Percentiles rank a stretch among this genome's conserved stretches.
These are phyloP conservation scores for Spodoptera frugiperda DNA, from an alignment of 1,140 invertebrate genomes.

Conservation along the genomic window DNA sequence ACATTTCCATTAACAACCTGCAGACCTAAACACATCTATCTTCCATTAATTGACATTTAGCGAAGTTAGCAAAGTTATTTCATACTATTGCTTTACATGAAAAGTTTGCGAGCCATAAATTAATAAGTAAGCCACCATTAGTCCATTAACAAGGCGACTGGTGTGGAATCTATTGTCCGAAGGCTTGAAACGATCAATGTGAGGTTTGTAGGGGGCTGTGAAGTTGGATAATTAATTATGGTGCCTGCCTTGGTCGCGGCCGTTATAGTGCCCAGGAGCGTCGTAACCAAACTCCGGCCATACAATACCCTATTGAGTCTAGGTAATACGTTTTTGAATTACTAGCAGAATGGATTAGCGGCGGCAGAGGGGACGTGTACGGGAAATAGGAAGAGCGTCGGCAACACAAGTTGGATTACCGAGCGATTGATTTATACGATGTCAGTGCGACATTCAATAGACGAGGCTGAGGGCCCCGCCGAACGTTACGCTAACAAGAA, in stretches of 20 bases:
- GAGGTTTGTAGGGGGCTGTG: slow-evolving; percentile 45
- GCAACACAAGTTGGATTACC: slow-evolving; percentile 40
- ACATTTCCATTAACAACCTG: not conserved
- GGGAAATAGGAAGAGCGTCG: slow-evolving; percentile 39
- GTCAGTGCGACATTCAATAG: slow-evolving; percentile 3
- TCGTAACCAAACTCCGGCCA: slow-evolving; percentile 56
- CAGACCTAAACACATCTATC: slow-evolving; percentile 8
- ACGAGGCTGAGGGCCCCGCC: not conserved
- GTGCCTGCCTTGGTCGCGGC: slow-evolving; percentile 52
- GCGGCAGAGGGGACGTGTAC: slow-evolving; percentile 7
- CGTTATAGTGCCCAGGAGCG: slow-evolving; percentile 66
- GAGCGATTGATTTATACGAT: slow-evolving; percentile 32
- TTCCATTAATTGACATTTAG: slow-evolving; percentile 17
- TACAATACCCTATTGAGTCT: slow-evolving; percentile 69
- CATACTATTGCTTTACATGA: not conserved
- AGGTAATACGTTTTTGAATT: slow-evolving; percentile 66
- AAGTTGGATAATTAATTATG: slow-evolving; percentile 71
- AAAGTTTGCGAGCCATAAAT: slow-evolving; percentile 39
- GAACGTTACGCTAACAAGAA: not conserved
- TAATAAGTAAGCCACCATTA: slow-evolving; percentile 36
- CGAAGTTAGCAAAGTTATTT: slow-evolving; percentile 2
- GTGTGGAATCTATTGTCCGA: slow-evolving; percentile 39
- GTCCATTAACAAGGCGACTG: slow-evolving; percentile 40
- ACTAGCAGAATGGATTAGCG: slow-evolving; percentile 51
- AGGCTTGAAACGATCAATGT: slow-evolving; percentile 45